These are phyloP conservation scores for Orientallactaga bullata DNA, from an alignment of 2,113 vertebrate species.

Conservation along the genomic window DNA sequence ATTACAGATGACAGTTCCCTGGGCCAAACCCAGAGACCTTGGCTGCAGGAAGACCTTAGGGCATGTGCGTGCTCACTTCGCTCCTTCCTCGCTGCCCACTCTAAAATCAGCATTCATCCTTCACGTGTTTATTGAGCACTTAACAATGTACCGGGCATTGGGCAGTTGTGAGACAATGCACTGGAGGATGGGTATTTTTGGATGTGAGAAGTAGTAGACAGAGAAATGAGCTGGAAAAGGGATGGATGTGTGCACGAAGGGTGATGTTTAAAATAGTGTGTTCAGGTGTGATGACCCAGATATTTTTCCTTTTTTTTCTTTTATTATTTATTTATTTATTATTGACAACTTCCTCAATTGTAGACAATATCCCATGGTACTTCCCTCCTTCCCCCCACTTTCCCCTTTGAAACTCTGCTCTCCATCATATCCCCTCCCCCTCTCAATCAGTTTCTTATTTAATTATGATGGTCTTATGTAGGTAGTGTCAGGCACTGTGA, in stretches of 20 bases:
- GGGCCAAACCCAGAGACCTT: neutral
- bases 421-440: no score
- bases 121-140: neutral
- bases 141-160: neutral
- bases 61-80: neutral
- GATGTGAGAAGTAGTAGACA: neutral
- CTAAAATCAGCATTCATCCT: neutral
- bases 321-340: no score
- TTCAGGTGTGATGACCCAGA: no score
- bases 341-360: no score
- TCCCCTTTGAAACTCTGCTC: no score
- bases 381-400: no score
- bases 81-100: neutral
- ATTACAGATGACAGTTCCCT: constrained; percentile 44
- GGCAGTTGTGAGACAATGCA: neutral
- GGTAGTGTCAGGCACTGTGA: no score
- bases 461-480: no score
- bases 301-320: no score
- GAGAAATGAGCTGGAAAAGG: neutral
- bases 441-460: no score
- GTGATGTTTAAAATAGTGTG: neutral
- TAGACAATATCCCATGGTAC: no score
- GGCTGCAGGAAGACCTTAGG: neutral
- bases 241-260: neutral
- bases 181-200: neutral